Percentiles rank a stretch among this genome's conserved stretches.
Evolutionary conservation across 2,797 vertebrate species (phyloP).

Genomic region (Buphagus erythrorhynchus): DNA sequence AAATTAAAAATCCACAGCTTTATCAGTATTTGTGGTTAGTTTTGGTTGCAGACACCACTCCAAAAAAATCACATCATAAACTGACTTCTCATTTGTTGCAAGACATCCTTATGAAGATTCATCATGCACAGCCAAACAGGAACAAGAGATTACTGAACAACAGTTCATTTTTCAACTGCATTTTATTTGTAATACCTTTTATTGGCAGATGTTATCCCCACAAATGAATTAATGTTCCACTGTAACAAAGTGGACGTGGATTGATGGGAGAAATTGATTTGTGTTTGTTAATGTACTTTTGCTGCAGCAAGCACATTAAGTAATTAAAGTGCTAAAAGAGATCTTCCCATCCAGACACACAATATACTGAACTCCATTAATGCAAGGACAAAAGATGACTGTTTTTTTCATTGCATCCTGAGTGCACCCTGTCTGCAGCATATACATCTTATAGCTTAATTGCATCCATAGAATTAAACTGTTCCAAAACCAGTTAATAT

Average conservation of each 20-base stretch:
- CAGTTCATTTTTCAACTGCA: conserved; percentile 28
- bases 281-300: conserved; percentile 45
- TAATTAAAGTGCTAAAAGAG: conserved; percentile 57
- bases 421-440: background rate
- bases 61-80: background rate
- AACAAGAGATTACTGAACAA: conserved; percentile 14
- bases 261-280: conserved; percentile 52
- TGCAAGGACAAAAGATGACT: background rate
- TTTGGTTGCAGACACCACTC: background rate
- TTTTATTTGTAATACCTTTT: conserved; percentile 56
- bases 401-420: background rate
- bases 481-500: background rate
- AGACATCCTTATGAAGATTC: background rate
- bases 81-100: background rate
- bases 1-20: background rate
- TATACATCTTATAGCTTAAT: background rate
- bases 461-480: background rate
- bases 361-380: conserved; percentile 6
- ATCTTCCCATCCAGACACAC: background rate
- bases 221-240: conserved; percentile 50
- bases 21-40: background rate
- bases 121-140: background rate
- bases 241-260: background rate
- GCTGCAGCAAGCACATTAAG: conserved; percentile 37
- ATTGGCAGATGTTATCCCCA: conserved; percentile 37